Evolutionary conservation across 1,140 invertebrate genomes (phyloP).

Genomic region (Drosophila auraria): DNA sequence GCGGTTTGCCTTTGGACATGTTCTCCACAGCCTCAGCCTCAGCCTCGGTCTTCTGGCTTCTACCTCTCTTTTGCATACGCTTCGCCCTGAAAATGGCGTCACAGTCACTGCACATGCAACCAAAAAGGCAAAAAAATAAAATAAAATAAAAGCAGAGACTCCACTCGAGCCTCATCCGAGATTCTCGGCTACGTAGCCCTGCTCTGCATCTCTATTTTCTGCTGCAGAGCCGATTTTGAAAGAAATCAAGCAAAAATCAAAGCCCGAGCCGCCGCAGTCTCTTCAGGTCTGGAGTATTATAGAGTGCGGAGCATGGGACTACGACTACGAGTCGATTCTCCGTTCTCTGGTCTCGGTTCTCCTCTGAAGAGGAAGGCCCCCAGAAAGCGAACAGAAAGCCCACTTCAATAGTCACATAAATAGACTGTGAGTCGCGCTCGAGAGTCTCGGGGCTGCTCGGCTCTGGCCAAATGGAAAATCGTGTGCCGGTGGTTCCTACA

Average conservation of each 20-base stretch:
- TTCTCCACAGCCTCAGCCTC: constrained; percentile 31
- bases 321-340: constrained; percentile 10
- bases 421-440: constrained; percentile 76
- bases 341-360: constrained; percentile 3
- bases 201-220: constrained; percentile 76
- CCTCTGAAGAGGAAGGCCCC: constrained; percentile 42
- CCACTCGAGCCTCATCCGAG: constrained; percentile 34
- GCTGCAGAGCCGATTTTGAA: constrained; percentile 73
- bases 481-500: constrained; percentile 54
- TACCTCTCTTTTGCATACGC: constrained; percentile 75
- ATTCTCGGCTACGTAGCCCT: constrained; percentile 17
- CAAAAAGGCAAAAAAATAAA: constrained; percentile 17
- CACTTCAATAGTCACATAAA: constrained; percentile 83
- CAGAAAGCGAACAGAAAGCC: constrained; percentile 48
- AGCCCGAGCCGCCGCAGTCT: constrained; percentile 68
- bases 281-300: constrained; percentile 46
- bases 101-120: constrained; percentile 71
- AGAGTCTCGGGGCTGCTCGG: constrained; percentile 48
- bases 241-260: constrained; percentile 84
- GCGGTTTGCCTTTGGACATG: constrained; percentile 83
- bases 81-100: constrained; percentile 76
- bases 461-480: constrained; percentile 68
- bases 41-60: constrained; percentile 34
- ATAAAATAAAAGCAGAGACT: constrained; percentile 29
- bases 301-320: constrained; percentile 39